A percentile compares a stretch with the other conserved stretches of the same genome.
phyloP scores from a whole-genome alignment of 2,888 invertebrate species.

The Bellardia pandia region DNA sequence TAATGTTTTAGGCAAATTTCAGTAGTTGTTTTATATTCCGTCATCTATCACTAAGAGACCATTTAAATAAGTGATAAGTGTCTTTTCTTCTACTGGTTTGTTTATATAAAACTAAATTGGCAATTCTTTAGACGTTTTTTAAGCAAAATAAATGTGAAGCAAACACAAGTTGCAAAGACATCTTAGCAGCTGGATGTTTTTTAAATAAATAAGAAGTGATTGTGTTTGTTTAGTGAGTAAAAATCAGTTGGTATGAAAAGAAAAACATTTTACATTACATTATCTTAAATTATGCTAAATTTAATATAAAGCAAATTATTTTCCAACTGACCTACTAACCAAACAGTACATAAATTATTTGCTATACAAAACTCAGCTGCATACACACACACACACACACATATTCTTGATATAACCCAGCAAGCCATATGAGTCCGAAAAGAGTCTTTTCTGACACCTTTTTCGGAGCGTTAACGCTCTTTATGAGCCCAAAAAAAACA shows the following conservation, averaged over 20 bases:
- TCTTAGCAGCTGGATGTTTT: background rate
- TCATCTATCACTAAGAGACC: background rate
- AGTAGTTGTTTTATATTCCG: too few species aligned
- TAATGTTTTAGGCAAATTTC: background rate
- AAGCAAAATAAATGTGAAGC: background rate
- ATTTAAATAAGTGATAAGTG: constrained; percentile 55
- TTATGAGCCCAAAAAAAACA: too few species aligned
- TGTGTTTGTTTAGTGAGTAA: constrained; percentile 35
- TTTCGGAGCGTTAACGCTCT: too few species aligned
- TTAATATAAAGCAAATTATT: constrained; percentile 71
- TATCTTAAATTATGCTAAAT: constrained; percentile 71
- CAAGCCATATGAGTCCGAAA: too few species aligned
- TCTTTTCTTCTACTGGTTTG: background rate
- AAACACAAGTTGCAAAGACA: background rate
- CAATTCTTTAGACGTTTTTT: constrained; percentile 7
- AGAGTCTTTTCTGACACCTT: too few species aligned
- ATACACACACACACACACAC: background rate
- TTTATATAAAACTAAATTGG: background rate
- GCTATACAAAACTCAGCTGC: constrained; percentile 14
- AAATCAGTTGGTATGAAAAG: constrained; percentile 9
- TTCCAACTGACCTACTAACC: constrained; percentile 71
- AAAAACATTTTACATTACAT: constrained; percentile 53
- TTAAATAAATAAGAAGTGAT: constrained; percentile 7
- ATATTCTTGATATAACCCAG: background rate
- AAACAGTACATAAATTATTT: constrained; percentile 64